These are phyloP conservation scores for Thymelicus acteon DNA, from an alignment of 2,888 invertebrate genomes.

Conservation along the genomic window DNA sequence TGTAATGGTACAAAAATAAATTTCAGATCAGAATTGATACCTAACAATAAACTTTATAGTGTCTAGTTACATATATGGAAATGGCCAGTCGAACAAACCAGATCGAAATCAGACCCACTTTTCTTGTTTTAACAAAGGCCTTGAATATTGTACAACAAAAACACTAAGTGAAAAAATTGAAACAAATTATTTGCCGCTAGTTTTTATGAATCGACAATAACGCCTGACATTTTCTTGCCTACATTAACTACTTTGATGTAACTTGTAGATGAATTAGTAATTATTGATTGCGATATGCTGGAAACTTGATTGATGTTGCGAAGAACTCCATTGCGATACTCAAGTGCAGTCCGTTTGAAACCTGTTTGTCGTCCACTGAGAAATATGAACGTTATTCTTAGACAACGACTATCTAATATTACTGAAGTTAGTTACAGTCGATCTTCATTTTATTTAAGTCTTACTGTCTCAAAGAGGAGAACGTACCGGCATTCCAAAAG, in stretches of 20 bases:
- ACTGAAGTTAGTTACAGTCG: background rate
- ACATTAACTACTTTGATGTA: constrained; percentile 22
- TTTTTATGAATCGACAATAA: constrained; percentile 13
- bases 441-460: no score
- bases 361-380: constrained; percentile 27
- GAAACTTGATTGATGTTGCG: constrained; percentile 38
- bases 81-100: constrained; percentile 7
- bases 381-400: constrained; percentile 18
- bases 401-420: background rate
- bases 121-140: constrained; percentile 24
- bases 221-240: constrained; percentile 26
- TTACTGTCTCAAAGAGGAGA: background rate
- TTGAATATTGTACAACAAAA: constrained; percentile 26
- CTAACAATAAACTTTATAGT: constrained; percentile 8
- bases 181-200: background rate
- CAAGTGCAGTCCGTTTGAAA: constrained; percentile 28
- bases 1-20: background rate
- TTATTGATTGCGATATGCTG: constrained; percentile 37
- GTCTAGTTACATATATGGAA: constrained; percentile 17
- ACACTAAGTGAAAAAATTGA: background rate
- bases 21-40: constrained; percentile 10
- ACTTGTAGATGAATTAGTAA: constrained; percentile 31
- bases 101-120: constrained; percentile 18
- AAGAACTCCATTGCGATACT: constrained; percentile 28
- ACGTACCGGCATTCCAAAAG: background rate